Base-by-base conservation (phyloP, 2,888 invertebrate genomes). In the Cryptus viduatorius region DNA sequence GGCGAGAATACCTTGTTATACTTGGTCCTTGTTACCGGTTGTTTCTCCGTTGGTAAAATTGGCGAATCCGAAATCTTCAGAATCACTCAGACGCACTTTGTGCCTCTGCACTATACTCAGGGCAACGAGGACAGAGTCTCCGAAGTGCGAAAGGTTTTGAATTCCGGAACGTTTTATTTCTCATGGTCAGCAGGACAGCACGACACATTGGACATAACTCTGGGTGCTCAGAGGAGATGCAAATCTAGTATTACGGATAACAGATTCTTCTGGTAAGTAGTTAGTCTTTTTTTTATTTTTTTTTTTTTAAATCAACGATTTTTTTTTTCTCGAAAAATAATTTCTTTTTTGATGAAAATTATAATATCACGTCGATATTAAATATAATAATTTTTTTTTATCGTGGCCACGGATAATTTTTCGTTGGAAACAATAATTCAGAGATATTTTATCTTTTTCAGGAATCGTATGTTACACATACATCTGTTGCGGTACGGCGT, bases 161-260 rank as follows among this genome's bases (percentile, higher is more conserved):
- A 98, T 93, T 99, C 99, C n/a, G 99, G 99, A 12, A 99, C 98
- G 50, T 99, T 99, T 94, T 99, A 99, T 93, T 99, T 99, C 94
- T 97, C 99, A 0, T 98, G 97, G 97, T 96, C 96, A 59, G 93
- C 95, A 59, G 94, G 95, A 10, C 89, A 89, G 44, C 89, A 90
- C 44, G 91, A 92, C 31, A 95, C 96, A 68, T 96, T 98, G 92
- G 99, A 99, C 95, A 96, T 99, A 83, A 99, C 99, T 14, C 94
- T 99, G 78, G 99, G 98, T 94, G 98, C 98, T 73, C 99, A 99
- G 94, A 96, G 98, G 88, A 96, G 97, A 90, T 96, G 96, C 87
- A 97, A 97, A 92, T 97, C 97, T 10, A 95, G 95, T 16, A 95
- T 95, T 88, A 97, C 98, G 65, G 99, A 99, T 94, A 98, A 98